A percentile compares a stretch with the other conserved stretches of the same genome.
phyloP scores from a whole-genome alignment of 1,140 invertebrate species.

The Drosophila repletoides region DNA sequence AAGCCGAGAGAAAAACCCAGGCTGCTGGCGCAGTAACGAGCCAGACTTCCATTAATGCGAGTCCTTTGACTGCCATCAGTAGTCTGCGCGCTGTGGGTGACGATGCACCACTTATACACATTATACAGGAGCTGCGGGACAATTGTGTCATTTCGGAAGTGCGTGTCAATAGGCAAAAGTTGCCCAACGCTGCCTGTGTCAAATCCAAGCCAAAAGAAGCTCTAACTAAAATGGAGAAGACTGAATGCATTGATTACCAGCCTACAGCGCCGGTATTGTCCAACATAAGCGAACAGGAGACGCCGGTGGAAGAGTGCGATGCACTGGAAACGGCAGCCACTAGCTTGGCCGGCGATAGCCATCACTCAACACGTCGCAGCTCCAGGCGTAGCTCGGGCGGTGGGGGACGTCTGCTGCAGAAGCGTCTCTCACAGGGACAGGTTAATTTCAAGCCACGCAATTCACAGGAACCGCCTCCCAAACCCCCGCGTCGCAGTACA shows the following conservation, averaged over 20 bases:
- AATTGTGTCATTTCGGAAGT: slow-evolving; percentile 80
- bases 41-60: not conserved
- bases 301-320: slow-evolving; percentile 35
- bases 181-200: not conserved
- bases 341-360: slow-evolving; percentile 7
- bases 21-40: not conserved
- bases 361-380: slow-evolving; percentile 35
- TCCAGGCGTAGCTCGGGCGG: slow-evolving; percentile 47
- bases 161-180: slow-evolving; percentile 65
- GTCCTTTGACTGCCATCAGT: slow-evolving; percentile 61
- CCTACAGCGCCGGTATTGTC: slow-evolving; percentile 57
- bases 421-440: slow-evolving; percentile 53
- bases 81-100: slow-evolving; percentile 47
- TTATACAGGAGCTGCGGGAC: slow-evolving; percentile 74
- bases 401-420: slow-evolving; percentile 63
- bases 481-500: slow-evolving; percentile 61
- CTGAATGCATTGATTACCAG: slow-evolving; percentile 31
- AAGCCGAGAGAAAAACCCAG: not conserved
- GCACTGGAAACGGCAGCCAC: slow-evolving; percentile 13
- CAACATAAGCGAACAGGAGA: slow-evolving; percentile 65
- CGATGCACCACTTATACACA: slow-evolving; percentile 75
- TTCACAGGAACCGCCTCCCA: slow-evolving; percentile 55
- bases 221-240: slow-evolving; percentile 7
- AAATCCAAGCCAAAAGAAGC: not conserved
- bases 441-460: slow-evolving; percentile 56